Conservation (phyloP, 2,113 vertebrate genomes). For the Xiphophorus maculatus region DNA sequence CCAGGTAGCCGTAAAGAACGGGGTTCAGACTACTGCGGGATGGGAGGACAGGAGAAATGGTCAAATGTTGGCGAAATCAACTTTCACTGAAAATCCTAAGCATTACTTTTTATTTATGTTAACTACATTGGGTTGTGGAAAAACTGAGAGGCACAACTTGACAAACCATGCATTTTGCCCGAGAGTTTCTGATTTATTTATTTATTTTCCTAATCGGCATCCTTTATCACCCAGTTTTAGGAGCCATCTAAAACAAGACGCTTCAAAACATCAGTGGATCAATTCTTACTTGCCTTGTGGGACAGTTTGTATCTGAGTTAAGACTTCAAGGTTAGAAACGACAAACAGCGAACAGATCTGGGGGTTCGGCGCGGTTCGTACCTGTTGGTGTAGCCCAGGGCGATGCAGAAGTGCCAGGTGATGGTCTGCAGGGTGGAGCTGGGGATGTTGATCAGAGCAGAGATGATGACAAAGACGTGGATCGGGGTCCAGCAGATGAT, state of each 20-base stretch:
- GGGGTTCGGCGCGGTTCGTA: slow-evolving; percentile 40
- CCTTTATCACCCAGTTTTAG: background rate
- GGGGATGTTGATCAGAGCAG: slow-evolving; percentile 92
- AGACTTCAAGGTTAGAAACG: background rate
- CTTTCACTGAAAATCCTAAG: background rate
- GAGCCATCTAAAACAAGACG: no score
- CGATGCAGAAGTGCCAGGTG: slow-evolving; percentile 99
- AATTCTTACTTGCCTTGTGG: no score
- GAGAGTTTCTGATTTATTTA: background rate
- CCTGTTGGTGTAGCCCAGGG: slow-evolving; percentile 98
- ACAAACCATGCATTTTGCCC: background rate
- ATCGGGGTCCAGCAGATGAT: slow-evolving; percentile 99
- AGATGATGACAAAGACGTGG: slow-evolving; percentile 97
- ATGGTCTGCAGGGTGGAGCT: slow-evolving; percentile 92
- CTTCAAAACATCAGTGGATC: no score
- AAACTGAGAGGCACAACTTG: background rate
- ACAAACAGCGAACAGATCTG: no score
- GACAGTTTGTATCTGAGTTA: no score
- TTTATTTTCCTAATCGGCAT: no score
- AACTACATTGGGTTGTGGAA: background rate
- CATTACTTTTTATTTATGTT: background rate
- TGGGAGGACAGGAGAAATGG: no score
- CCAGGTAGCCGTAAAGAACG: slow-evolving; percentile 97
- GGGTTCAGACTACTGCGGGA: slow-evolving; percentile 88
- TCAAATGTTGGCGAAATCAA: background rate